Evolutionary conservation across 2,797 vertebrate genomes (phyloP).

Genomic region (Pipistrellus kuhlii): DNA sequence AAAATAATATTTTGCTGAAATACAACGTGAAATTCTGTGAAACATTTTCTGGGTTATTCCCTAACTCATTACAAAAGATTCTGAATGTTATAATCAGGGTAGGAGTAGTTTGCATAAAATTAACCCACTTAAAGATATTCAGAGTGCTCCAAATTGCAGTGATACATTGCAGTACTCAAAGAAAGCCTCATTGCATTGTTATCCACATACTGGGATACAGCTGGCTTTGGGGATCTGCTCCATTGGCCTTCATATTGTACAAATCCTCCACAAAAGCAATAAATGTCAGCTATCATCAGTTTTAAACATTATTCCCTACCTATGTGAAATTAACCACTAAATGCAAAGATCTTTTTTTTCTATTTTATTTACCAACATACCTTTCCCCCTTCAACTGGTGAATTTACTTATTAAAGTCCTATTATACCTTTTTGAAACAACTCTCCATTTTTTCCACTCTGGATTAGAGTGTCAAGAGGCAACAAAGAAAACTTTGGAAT

Average conservation of each 20-base stretch:
- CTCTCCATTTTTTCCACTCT: neutral
- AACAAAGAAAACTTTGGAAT: neutral
- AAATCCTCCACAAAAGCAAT: neutral
- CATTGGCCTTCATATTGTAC: neutral
- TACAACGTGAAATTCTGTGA: neutral
- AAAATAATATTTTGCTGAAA: constrained; percentile 31
- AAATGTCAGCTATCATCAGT: neutral
- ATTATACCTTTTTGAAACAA: neutral
- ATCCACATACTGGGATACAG: too few species aligned
- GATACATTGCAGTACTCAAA: neutral
- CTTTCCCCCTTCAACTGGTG: neutral
- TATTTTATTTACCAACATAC: neutral
- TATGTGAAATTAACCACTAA: neutral
- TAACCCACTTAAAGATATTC: constrained; percentile 14
- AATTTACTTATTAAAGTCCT: neutral
- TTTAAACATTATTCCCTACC: neutral
- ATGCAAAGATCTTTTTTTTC: neutral
- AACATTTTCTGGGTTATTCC: neutral
- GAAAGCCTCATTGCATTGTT: neutral
- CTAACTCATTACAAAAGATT: constrained; percentile 32
- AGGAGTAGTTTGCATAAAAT: constrained; percentile 28
- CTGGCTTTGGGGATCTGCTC: neutral
- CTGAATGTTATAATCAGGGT: neutral
- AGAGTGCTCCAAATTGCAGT: neutral
- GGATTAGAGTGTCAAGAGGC: neutral